Percentiles rank a stretch among this genome's conserved stretches.
Conservation (phyloP, 2,113 vertebrate species). For the Garra rufa region DNA sequence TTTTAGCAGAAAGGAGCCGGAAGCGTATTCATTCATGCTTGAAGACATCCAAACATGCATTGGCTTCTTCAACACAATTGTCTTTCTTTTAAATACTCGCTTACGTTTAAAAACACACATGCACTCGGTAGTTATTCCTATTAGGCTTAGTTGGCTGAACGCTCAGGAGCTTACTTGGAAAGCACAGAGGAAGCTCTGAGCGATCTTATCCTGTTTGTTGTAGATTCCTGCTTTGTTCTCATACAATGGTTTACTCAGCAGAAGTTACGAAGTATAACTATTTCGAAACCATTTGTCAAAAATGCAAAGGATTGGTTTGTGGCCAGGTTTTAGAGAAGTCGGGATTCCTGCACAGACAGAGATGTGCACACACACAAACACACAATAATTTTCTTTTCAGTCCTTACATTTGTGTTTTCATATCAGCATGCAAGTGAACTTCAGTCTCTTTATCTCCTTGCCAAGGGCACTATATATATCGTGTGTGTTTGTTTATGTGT, state of each 20-base stretch:
- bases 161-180: slow-evolving; percentile 28
- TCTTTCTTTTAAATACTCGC: background rate
- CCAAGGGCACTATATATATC: background rate
- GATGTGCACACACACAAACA: background rate
- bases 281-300: background rate
- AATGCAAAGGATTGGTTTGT: slow-evolving; percentile 11
- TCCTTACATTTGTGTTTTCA: background rate
- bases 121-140: background rate
- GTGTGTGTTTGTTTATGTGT: slow-evolving; percentile 31
- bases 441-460: slow-evolving; percentile 15
- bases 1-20: slow-evolving; percentile 17
- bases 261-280: background rate
- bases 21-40: background rate
- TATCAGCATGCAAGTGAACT: slow-evolving; percentile 27
- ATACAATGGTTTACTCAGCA: background rate
- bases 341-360: slow-evolving; percentile 30
- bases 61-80: background rate
- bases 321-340: slow-evolving; percentile 28
- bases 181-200: slow-evolving; percentile 45
- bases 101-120: background rate
- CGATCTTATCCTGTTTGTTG: background rate
- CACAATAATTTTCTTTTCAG: background rate
- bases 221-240: slow-evolving; percentile 11
- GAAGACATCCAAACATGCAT: background rate
- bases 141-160: background rate